phyloP scores from a whole-genome alignment of 2,113 vertebrate genomes.

The Rhodinocichla rosea region DNA sequence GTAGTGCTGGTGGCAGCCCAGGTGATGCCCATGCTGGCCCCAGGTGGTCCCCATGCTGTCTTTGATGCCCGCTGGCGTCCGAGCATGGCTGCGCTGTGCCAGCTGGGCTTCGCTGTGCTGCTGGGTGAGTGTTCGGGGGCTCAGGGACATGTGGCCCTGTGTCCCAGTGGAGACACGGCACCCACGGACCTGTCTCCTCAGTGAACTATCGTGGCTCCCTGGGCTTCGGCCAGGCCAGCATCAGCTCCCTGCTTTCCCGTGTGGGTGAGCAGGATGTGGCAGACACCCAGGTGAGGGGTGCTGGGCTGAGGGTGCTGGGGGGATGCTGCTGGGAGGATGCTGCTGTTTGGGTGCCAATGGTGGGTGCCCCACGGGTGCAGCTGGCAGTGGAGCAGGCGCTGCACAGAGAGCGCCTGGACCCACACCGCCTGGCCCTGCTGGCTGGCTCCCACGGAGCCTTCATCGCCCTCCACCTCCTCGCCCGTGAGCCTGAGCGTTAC shows the following conservation, averaged over 20 bases:
- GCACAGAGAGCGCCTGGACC: conserved; percentile 68
- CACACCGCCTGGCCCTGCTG: conserved; percentile 71
- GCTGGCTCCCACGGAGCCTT: conserved; percentile 86
- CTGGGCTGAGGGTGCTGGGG: not conserved
- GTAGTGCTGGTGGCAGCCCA: not conserved
- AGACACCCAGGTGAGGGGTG: conserved; percentile 78
- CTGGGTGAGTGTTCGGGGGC: conserved; percentile 69
- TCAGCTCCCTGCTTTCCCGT: conserved; percentile 77
- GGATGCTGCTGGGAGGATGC: not conserved
- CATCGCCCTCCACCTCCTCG: conserved; percentile 80
- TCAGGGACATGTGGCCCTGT: rapidly evolving
- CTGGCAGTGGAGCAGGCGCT: conserved; percentile 54
- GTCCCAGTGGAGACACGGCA: not conserved
- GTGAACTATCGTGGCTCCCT: conserved; percentile 86
- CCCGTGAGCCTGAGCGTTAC: conserved; percentile 77
- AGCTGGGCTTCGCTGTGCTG: conserved; percentile 79
- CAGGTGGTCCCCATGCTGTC: conserved; percentile 83
- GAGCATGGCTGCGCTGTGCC: conserved; percentile 71
- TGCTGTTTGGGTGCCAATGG: not conserved
- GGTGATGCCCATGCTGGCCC: not conserved
- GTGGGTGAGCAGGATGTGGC: conserved; percentile 82
- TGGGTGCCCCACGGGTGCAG: not conserved
- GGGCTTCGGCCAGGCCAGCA: conserved; percentile 83
- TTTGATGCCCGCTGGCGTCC: conserved; percentile 79
- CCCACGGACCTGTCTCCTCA: not conserved